phyloP scores from a whole-genome alignment of 2,113 vertebrate genomes.

The Alexandromys fortis region DNA sequence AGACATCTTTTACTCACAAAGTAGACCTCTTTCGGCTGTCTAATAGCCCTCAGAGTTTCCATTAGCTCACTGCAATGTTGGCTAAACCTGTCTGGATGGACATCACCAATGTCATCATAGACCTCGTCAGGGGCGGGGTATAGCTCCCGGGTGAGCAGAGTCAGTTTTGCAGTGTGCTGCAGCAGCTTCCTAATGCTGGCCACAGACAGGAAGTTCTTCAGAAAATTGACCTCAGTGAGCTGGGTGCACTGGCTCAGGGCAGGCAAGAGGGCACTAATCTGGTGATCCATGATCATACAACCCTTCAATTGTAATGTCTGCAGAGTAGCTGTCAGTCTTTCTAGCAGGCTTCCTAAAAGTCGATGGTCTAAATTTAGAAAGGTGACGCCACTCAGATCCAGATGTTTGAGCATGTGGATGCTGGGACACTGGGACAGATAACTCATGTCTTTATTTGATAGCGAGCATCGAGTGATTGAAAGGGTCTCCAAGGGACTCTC shows the following conservation, averaged over 20 bases:
- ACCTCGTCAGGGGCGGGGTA: not conserved
- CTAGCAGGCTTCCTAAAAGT: not conserved
- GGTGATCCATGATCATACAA: not conserved
- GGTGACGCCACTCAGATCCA: not conserved
- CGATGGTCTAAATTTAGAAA: not conserved
- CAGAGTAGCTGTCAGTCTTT: not conserved
- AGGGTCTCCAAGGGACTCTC: not conserved
- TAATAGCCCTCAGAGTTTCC: not conserved
- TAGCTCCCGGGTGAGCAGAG: not conserved
- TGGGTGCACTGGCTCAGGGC: not conserved
- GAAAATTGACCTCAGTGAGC: not conserved
- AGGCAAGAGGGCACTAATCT: not conserved
- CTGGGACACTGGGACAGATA: not conserved
- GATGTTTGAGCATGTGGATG: not conserved
- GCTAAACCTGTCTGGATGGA: not conserved
- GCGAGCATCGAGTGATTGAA: not conserved
- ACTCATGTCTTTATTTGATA: not conserved
- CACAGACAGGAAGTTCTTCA: not conserved
- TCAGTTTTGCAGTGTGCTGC: not conserved
- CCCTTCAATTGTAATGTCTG: not conserved
- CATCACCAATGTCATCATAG: not conserved
- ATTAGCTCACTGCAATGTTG: not conserved
- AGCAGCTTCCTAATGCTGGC: not conserved
- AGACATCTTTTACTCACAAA: not conserved
- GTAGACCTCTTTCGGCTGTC: not conserved